A percentile compares a stretch with the other conserved stretches of the same genome.
phyloP scores from a whole-genome alignment of 1,140 invertebrate genomes.

The Pogonomyrmex californicus region DNA sequence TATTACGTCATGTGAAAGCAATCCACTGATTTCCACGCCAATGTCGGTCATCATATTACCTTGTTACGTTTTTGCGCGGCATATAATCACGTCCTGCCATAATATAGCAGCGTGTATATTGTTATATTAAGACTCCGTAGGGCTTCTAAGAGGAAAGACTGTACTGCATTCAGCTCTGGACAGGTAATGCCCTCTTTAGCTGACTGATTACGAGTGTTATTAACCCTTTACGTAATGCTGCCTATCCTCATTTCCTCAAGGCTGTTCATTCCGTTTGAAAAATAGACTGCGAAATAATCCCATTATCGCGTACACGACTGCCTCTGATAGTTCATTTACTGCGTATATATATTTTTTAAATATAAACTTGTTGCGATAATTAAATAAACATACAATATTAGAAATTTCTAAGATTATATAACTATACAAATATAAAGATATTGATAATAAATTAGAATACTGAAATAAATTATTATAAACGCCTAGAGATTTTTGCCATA shows the following conservation, averaged over 20 bases:
- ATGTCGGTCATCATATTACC: constrained; percentile 73
- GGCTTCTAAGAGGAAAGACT: constrained; percentile 51
- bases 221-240: constrained; percentile 65
- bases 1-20: not conserved
- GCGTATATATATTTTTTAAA: not conserved
- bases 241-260: constrained; percentile 58
- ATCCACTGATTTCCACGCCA: constrained; percentile 62
- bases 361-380: constrained; percentile 22
- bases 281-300: constrained; percentile 58
- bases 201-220: constrained; percentile 64
- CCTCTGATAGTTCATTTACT: constrained; percentile 33
- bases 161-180: constrained; percentile 49
- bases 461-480: constrained; percentile 26
- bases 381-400: constrained; percentile 19
- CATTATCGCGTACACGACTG: constrained; percentile 54
- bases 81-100: constrained; percentile 80
- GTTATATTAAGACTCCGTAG: constrained; percentile 75
- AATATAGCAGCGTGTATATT: constrained; percentile 79
- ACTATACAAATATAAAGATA: not conserved
- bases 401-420: not conserved
- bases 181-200: constrained; percentile 65
- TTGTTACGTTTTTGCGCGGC: constrained; percentile 82
- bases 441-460: not conserved
- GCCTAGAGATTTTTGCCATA: not conserved
- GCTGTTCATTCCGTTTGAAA: constrained; percentile 61